These are phyloP conservation scores for Lordiphosa stackelbergi DNA, from an alignment of 1,140 invertebrate species.

Conservation along the genomic window DNA sequence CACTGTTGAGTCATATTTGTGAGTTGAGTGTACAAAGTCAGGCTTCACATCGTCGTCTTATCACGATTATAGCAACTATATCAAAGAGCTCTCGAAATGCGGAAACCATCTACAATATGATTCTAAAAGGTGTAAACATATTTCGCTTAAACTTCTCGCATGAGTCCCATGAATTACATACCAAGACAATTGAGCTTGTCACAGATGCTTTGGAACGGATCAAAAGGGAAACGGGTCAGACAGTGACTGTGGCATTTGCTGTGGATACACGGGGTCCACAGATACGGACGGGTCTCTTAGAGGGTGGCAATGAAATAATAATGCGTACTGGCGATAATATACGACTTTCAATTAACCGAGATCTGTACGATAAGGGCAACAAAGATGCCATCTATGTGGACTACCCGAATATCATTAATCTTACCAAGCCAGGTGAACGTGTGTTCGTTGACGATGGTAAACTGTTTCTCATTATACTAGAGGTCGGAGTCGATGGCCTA, in stretches of 20 bases:
- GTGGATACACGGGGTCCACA: constrained; percentile 98
- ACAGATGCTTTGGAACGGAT: constrained; percentile 88
- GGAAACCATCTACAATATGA: constrained; percentile 94
- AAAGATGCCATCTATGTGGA: constrained; percentile 87
- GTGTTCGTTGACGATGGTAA: constrained; percentile 98
- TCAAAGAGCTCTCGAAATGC: constrained; percentile 92
- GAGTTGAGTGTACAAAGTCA: constrained; percentile 92
- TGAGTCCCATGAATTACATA: constrained; percentile 96
- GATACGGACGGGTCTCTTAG: constrained; percentile 94
- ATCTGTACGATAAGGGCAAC: constrained; percentile 88
- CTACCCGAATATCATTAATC: constrained; percentile 97
- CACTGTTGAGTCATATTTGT: constrained; percentile 93
- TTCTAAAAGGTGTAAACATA: constrained; percentile 97
- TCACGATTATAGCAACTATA: constrained; percentile 98
- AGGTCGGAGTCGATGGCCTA: constrained; percentile 78
- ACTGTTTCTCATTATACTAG: constrained; percentile 93
- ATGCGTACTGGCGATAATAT: constrained; percentile 90
- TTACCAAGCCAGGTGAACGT: constrained; percentile 89
- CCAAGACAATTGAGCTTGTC: constrained; percentile 91
- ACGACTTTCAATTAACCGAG: constrained; percentile 91
- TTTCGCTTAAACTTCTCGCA: constrained; percentile 98
- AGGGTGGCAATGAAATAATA: constrained; percentile 84
- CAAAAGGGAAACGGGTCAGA: constrained; percentile 83
- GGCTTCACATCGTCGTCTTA: constrained; percentile 87
- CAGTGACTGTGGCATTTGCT: constrained; percentile 80